These are phyloP conservation scores for Clanis bilineata DNA, from an alignment of 2,888 invertebrate genomes.

Conservation along the genomic window DNA sequence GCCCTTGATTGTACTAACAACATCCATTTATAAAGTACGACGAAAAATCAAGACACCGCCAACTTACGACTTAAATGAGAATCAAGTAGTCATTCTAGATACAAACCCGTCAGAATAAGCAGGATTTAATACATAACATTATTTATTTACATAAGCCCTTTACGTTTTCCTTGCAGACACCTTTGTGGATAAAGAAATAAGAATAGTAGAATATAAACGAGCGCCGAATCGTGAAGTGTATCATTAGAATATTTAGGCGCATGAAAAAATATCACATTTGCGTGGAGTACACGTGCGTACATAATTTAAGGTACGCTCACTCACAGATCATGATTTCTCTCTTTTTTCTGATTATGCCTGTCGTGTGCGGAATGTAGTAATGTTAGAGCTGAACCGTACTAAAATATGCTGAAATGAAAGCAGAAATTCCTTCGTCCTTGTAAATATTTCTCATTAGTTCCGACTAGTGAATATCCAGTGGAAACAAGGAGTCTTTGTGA, in stretches of 20 bases:
- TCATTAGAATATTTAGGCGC: slow-evolving; percentile 18
- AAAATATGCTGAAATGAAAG: neutral
- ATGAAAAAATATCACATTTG: slow-evolving; percentile 14
- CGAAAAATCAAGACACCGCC: too few relatives aligned
- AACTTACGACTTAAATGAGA: too few relatives aligned
- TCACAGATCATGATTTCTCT: slow-evolving; percentile 15
- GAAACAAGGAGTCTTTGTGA: neutral
- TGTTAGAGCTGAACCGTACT: neutral
- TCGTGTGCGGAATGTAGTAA: slow-evolving; percentile 13
- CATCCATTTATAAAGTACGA: too few relatives aligned
- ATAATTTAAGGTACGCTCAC: slow-evolving; percentile 17
- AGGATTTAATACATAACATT: neutral
- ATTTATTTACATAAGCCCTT: neutral
- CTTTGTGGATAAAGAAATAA: slow-evolving; percentile 7
- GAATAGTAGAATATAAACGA: slow-evolving; percentile 12
- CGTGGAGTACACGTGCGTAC: slow-evolving; percentile 11
- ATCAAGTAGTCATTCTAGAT: neutral
- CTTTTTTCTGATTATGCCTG: slow-evolving; percentile 12
- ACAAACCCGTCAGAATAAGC: neutral
- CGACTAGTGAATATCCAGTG: neutral
- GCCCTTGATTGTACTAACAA: too few relatives aligned
- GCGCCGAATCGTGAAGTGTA: slow-evolving; percentile 12
- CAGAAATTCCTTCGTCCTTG: neutral
- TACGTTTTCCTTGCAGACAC: neutral
- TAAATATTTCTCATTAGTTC: slow-evolving; percentile 9